Evolutionary conservation across 2,797 vertebrate species (phyloP).

Genomic region (Macrochelys suwanniensis): DNA sequence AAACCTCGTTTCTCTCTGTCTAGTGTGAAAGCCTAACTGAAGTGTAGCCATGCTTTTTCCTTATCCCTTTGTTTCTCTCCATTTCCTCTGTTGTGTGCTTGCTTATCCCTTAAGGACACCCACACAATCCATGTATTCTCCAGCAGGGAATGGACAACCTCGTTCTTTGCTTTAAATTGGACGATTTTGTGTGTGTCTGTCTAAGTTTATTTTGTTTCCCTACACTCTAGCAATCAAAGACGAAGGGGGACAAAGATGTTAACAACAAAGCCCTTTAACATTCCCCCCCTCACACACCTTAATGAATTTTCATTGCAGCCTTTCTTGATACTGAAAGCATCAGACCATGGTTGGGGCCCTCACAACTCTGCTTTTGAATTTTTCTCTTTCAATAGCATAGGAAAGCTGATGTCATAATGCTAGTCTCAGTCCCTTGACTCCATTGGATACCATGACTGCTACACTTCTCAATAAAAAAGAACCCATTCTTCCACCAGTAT

Average conservation of each 20-base stretch:
- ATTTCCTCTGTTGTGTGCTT: neutral
- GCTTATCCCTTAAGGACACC: neutral
- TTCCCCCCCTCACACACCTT: neutral
- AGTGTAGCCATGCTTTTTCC: neutral
- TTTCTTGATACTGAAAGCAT: neutral
- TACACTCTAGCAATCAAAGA: neutral
- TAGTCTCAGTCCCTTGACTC: neutral
- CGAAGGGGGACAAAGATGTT: neutral
- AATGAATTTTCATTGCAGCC: conserved; percentile 66
- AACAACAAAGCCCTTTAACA: neutral
- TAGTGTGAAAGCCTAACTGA: accelerated
- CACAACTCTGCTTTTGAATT: neutral
- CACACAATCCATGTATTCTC: neutral
- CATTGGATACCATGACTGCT: neutral
- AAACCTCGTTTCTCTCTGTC: neutral
- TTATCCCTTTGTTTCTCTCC: neutral
- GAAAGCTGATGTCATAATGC: neutral
- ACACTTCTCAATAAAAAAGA: neutral
- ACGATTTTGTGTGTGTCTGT: neutral
- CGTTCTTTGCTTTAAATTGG: neutral
- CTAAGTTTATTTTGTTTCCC: conserved; percentile 5
- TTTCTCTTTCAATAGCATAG: neutral
- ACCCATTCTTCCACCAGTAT: neutral
- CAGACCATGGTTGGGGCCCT: neutral
- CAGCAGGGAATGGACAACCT: neutral